Conservation (phyloP, 1,140 invertebrate species). For the Ceratosolen solmsi region DNA sequence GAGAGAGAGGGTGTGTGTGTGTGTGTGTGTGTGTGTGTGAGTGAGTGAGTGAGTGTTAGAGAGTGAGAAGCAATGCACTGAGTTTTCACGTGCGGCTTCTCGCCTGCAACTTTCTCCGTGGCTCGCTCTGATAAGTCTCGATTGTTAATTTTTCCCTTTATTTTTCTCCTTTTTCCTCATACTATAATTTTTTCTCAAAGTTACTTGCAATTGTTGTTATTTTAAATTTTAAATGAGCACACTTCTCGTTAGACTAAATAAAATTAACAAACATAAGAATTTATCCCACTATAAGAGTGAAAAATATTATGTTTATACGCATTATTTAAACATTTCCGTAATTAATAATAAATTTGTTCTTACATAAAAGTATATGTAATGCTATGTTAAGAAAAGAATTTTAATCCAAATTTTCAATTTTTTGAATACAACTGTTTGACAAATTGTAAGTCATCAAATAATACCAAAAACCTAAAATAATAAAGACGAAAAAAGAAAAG, state of each 20-base stretch:
- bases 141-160: conserved; percentile 49
- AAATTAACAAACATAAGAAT: conserved; percentile 33
- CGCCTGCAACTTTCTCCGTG: conserved; percentile 35
- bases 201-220: not conserved
- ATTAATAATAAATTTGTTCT: too few species aligned
- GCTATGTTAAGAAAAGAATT: too few species aligned
- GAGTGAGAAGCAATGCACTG: not conserved
- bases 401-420: too few species aligned
- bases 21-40: not conserved
- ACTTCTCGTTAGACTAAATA: conserved; percentile 12
- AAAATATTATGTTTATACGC: conserved; percentile 10
- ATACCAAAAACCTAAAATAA: too few species aligned
- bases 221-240: conserved; percentile 50
- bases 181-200: conserved; percentile 25
- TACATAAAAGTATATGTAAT: too few species aligned
- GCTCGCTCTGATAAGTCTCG: conserved; percentile 36
- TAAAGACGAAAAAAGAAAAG: too few species aligned
- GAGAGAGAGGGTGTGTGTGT: not conserved
- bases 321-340: too few species aligned
- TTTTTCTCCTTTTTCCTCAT: conserved; percentile 22
- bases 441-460: too few species aligned
- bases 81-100: conserved; percentile 30
- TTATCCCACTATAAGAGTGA: not conserved
- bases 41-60: not conserved
- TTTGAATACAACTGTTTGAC: too few species aligned